phyloP scores from a whole-genome alignment of 2,113 vertebrate genomes.

The Megatriorchis doriae region DNA sequence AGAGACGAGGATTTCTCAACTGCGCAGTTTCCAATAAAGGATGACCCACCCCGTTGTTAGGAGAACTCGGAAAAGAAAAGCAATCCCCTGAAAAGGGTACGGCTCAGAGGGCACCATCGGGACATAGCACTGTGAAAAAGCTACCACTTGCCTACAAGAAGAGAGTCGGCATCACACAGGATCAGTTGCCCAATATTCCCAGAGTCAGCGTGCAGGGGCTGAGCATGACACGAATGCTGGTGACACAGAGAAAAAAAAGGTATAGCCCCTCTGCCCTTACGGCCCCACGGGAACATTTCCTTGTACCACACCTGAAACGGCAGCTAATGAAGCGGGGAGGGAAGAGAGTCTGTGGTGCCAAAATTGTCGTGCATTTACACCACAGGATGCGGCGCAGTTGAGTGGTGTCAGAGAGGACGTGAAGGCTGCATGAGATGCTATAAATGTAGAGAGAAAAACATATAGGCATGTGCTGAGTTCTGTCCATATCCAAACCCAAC shows the following conservation, averaged over 20 bases:
- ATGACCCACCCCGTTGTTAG: background rate
- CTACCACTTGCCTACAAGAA: background rate
- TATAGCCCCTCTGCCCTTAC: background rate
- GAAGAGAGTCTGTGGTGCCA: background rate
- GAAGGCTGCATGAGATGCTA: background rate
- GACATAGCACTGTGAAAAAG: rapidly evolving
- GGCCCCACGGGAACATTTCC: background rate
- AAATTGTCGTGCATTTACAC: background rate
- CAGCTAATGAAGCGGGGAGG: background rate
- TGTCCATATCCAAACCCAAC: background rate
- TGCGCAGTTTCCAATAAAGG: background rate
- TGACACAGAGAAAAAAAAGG: background rate
- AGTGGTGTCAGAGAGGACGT: background rate
- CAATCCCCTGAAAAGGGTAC: background rate
- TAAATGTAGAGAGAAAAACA: background rate
- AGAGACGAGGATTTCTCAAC: background rate
- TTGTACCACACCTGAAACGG: background rate
- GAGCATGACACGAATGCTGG: background rate
- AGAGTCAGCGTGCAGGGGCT: background rate
- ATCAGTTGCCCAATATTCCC: rapidly evolving
- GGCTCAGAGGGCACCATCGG: background rate
- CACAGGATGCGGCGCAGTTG: rapidly evolving
- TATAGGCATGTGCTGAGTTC: background rate
- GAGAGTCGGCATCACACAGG: background rate
- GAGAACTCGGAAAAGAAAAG: background rate